phyloP scores from a whole-genome alignment of 2,797 vertebrate species.

The Otus scops region DNA sequence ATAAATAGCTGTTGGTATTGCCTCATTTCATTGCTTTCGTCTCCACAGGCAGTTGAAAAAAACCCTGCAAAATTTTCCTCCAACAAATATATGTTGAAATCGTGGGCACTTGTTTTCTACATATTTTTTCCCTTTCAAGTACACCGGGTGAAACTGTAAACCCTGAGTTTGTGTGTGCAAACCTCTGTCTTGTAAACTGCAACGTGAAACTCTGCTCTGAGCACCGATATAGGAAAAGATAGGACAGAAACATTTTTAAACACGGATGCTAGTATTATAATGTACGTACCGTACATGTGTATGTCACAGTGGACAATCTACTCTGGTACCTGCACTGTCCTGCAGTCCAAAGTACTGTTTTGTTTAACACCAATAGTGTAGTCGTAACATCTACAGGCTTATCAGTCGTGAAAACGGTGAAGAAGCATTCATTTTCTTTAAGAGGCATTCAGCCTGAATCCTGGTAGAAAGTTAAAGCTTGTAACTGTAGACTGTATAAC shows the following conservation, averaged over 20 bases:
- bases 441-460: neutral
- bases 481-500: neutral
- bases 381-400: neutral
- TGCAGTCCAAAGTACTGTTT: constrained; percentile 83
- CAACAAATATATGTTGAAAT: constrained; percentile 56
- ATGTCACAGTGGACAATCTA: constrained; percentile 11
- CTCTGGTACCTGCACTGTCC: constrained; percentile 79
- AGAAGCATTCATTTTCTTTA: constrained; percentile 24
- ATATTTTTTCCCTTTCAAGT: constrained; percentile 63
- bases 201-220: constrained; percentile 45
- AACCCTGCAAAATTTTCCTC: constrained; percentile 11
- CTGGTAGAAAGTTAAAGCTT: neutral
- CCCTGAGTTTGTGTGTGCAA: constrained; percentile 76
- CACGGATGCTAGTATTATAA: constrained; percentile 43
- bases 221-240: constrained; percentile 72
- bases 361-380: neutral
- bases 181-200: constrained; percentile 75
- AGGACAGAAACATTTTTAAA: constrained; percentile 46
- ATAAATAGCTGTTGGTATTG: constrained; percentile 21
- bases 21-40: constrained; percentile 35
- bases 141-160: constrained; percentile 71
- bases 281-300: neutral
- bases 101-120: constrained; percentile 35
- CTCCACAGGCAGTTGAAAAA: constrained; percentile 39
- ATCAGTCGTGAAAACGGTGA: neutral